Evolutionary conservation across 1,140 invertebrate genomes (phyloP).

Genomic region (Drosophila tristis): DNA sequence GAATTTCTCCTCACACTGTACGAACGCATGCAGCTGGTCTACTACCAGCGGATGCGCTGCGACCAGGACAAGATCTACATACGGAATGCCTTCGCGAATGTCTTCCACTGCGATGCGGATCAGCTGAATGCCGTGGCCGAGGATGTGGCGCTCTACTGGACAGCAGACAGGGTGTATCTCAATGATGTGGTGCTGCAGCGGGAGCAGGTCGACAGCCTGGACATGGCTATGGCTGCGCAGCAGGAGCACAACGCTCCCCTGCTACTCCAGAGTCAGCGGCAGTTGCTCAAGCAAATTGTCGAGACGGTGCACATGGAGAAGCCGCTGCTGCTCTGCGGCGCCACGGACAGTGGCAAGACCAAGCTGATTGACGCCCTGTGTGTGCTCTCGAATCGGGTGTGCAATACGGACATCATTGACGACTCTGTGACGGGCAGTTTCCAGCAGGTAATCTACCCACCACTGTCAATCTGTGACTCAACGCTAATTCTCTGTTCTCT

Average conservation of each 20-base stretch:
- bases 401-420: constrained; percentile 80
- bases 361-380: constrained; percentile 80
- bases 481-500: constrained; percentile 29
- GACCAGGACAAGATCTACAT: constrained; percentile 77
- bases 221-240: constrained; percentile 1
- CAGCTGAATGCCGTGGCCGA: constrained; percentile 66
- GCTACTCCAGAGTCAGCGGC: constrained; percentile 65
- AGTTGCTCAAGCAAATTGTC: constrained; percentile 75
- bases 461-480: too few relatives aligned
- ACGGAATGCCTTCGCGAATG: constrained; percentile 60
- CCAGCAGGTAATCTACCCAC: constrained; percentile 62
- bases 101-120: constrained; percentile 75
- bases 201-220: constrained; percentile 20
- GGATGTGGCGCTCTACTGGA: constrained; percentile 81
- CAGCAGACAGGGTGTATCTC: constrained; percentile 68
- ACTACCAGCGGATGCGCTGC: constrained; percentile 82
- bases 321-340: constrained; percentile 74
- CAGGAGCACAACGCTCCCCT: constrained; percentile 57
- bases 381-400: constrained; percentile 68
- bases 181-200: constrained; percentile 75
- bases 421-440: constrained; percentile 83
- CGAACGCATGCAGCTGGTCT: constrained; percentile 83
- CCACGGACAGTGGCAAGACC: constrained; percentile 80
- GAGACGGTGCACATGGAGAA: constrained; percentile 81
- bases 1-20: constrained; percentile 73